Conservation (phyloP, 2,113 vertebrate genomes). For the Melierax canorus region DNA sequence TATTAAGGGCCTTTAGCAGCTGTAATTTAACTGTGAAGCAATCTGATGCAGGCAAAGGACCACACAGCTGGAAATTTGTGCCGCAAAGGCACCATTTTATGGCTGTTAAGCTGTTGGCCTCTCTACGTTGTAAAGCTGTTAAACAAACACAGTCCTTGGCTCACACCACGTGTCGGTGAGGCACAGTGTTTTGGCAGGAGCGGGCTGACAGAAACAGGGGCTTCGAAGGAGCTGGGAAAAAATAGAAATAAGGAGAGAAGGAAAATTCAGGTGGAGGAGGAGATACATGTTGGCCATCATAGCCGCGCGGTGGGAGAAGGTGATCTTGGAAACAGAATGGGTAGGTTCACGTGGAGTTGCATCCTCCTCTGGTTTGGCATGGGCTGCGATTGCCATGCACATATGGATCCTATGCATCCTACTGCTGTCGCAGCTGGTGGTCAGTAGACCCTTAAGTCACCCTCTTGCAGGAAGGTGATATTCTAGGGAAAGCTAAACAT, state of each 20-base stretch:
- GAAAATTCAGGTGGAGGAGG: neutral
- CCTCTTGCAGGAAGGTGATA: neutral
- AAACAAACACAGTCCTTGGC: conserved; percentile 31
- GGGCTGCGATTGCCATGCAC: neutral
- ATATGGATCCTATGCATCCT: neutral
- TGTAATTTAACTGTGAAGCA: neutral
- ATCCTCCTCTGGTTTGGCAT: neutral
- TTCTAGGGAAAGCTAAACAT: neutral
- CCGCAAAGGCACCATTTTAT: neutral
- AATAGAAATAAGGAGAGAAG: neutral
- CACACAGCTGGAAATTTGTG: conserved; percentile 2
- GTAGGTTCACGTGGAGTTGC: neutral
- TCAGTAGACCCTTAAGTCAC: neutral
- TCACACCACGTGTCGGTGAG: neutral
- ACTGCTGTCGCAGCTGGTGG: neutral
- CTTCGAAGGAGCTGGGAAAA: neutral
- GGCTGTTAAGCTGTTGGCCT: conserved; percentile 18
- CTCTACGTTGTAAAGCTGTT: neutral
- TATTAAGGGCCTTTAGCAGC: neutral
- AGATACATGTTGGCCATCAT: neutral
- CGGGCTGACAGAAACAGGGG: neutral
- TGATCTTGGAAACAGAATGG: neutral
- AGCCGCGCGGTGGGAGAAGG: neutral
- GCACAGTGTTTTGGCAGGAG: neutral
- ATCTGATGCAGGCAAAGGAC: neutral